Base-by-base conservation (phyloP, 1,140 invertebrate species). In the Agrypnia vestita region DNA sequence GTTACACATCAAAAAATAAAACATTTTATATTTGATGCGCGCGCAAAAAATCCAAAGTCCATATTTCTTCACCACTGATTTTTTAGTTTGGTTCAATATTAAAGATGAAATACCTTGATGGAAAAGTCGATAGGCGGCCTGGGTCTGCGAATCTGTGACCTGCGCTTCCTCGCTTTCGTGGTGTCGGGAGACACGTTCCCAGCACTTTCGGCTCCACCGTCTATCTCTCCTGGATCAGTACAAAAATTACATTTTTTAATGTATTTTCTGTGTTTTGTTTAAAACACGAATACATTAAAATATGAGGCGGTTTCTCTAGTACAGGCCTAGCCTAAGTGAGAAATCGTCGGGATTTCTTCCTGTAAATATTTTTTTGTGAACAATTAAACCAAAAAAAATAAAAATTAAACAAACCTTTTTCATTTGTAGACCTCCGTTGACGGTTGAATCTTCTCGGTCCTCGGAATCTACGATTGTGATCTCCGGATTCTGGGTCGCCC, bases 81-180 rank as follows among this genome's bases (percentile, higher is more conserved):
- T 69, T 46, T n/a, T n/a, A n/a, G n/a, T n/a, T n/a, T n/a, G n/a
- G n/a, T n/a, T n/a, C 35, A 25, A 25, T 15, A 62, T 3, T 35
- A 35, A 35, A 35, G 6, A 35, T 35, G 25, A 64, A 3, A 43
- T 80, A 88, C 88, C 86, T 88, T 89, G 43, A 89, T 85, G 13
- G 87, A 86, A 84, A 89, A 89, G 77, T 89, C 88, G 47, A 89
- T 87, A 25, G 85, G 86, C 0, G 86, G 86, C 6, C 85, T 85
- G 7, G 84, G 83, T 11, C 85, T 84, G n/a, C 86, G 85, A 3
- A 85, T 85, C 3, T 84, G 84, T 17, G 83, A 81, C 44, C 84
- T 84, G 12, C 62, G 73, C 44, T 72, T 78, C 21, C 79, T 67
- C n/a, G 17, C 25, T 25, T 76, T 76, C 25, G 82, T 83, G 6